phyloP scores from a whole-genome alignment of 2,113 vertebrate genomes.

The Carettochelys insculpta region DNA sequence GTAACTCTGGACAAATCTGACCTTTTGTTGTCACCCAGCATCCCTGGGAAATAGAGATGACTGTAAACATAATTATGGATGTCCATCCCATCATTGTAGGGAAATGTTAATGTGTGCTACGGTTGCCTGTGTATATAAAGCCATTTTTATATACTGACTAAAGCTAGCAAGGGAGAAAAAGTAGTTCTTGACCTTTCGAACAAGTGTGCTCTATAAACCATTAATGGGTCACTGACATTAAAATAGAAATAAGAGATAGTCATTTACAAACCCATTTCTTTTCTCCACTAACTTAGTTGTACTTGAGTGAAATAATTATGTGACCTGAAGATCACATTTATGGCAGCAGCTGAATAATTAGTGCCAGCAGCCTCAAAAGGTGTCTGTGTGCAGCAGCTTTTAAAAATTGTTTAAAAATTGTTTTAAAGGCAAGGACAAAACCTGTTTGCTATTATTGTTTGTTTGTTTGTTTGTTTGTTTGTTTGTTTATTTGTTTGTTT shows the following conservation, averaged over 20 bases:
- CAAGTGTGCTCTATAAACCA: not conserved
- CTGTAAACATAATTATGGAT: slow-evolving; percentile 16
- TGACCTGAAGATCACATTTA: slow-evolving; percentile 8
- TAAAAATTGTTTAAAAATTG: not conserved
- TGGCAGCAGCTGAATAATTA: not conserved
- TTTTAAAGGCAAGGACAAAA: not conserved
- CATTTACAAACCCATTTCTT: slow-evolving; percentile 21
- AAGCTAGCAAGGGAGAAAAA: not conserved
- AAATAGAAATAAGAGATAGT: not conserved
- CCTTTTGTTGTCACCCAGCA: not conserved
- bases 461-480: no score
- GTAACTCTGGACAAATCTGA: not conserved
- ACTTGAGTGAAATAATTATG: not conserved
- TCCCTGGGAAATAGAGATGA: not conserved
- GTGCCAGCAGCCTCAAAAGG: not conserved
- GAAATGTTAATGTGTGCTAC: not conserved
- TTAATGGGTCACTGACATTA: not conserved
- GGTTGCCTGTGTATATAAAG: slow-evolving; percentile 5
- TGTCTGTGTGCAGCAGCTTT: not conserved
- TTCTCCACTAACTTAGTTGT: not conserved
- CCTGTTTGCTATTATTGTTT: not conserved
- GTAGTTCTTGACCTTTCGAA: slow-evolving; percentile 46
- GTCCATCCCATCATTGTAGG: not conserved
- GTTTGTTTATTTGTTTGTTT: no score
- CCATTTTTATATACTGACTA: not conserved